Percentiles rank a stretch among this genome's conserved stretches.
Conservation (phyloP, 2,888 invertebrate species). For the Mythimna lalbum region DNA sequence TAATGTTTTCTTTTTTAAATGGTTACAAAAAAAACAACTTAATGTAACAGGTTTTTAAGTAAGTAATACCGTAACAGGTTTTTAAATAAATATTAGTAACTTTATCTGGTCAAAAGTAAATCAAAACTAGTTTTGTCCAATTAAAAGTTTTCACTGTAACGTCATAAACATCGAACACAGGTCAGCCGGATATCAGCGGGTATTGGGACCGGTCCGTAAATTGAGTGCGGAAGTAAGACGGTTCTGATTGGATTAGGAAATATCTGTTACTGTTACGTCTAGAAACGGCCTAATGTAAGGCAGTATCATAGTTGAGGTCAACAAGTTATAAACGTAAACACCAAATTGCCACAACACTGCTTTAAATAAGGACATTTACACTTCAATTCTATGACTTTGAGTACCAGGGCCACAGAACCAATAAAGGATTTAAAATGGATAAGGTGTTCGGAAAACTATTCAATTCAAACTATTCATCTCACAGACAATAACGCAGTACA, state of each 20-base stretch:
- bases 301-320: background rate
- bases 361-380: background rate
- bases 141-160: no score
- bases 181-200: background rate
- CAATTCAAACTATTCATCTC: background rate
- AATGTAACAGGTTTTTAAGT: no score
- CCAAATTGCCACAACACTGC: background rate
- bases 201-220: background rate
- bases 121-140: no score
- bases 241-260: slow-evolving; percentile 12
- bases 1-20: no score
- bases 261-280: no score
- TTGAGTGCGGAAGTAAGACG: slow-evolving; percentile 1
- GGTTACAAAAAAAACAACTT: no score
- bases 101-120: no score
- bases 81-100: no score
- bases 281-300: background rate
- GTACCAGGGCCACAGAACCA: background rate
- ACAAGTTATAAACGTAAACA: background rate
- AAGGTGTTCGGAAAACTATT: background rate
- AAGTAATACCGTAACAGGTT: no score
- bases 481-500: slow-evolving; percentile 3
- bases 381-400: background rate
- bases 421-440: background rate
- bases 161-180: no score